Conservation (phyloP, 1,140 invertebrate species). For the Lerema accius region DNA sequence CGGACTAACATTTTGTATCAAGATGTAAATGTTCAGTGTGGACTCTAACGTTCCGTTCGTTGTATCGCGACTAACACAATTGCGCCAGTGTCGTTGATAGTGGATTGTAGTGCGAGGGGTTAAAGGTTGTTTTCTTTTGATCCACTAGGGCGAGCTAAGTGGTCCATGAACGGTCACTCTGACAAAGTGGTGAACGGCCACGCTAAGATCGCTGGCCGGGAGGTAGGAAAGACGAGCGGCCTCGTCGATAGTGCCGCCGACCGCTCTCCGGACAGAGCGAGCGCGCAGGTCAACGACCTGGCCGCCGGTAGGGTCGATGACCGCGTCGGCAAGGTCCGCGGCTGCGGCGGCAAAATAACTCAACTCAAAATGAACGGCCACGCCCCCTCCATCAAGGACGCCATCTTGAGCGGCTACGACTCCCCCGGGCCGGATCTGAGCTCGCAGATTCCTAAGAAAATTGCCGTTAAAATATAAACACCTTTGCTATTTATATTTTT, state of each 20-base stretch:
- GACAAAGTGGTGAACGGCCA: slow-evolving; percentile 38
- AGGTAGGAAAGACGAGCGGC: slow-evolving; percentile 22
- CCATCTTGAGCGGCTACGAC: slow-evolving; percentile 43
- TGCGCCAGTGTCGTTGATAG: slow-evolving; percentile 64
- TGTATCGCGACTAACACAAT: slow-evolving; percentile 59
- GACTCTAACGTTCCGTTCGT: slow-evolving; percentile 47
- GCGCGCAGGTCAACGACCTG: slow-evolving; percentile 37
- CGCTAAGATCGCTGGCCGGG: slow-evolving; percentile 35
- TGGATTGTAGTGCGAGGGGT: slow-evolving; percentile 43
- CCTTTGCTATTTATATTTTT: slow-evolving; percentile 45
- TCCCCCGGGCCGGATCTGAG: slow-evolving; percentile 58
- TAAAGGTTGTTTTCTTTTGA: slow-evolving; percentile 55
- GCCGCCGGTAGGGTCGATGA: slow-evolving; percentile 34
- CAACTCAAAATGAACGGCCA: slow-evolving; percentile 42
- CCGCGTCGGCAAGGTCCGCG: slow-evolving; percentile 34
- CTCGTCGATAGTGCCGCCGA: slow-evolving; percentile 32
- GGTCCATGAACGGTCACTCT: slow-evolving; percentile 55
- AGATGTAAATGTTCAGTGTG: slow-evolving; percentile 38
- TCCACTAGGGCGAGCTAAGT: slow-evolving; percentile 72
- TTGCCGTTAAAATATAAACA: slow-evolving; percentile 68
- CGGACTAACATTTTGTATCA: slow-evolving; percentile 43
- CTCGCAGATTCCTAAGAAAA: slow-evolving; percentile 73
- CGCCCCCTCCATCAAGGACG: slow-evolving; percentile 26
- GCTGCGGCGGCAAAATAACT: slow-evolving; percentile 34
- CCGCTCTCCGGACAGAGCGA: slow-evolving; percentile 27